Base-by-base conservation (phyloP, 2,113 vertebrate genomes). In the Lophura nycthemera region DNA sequence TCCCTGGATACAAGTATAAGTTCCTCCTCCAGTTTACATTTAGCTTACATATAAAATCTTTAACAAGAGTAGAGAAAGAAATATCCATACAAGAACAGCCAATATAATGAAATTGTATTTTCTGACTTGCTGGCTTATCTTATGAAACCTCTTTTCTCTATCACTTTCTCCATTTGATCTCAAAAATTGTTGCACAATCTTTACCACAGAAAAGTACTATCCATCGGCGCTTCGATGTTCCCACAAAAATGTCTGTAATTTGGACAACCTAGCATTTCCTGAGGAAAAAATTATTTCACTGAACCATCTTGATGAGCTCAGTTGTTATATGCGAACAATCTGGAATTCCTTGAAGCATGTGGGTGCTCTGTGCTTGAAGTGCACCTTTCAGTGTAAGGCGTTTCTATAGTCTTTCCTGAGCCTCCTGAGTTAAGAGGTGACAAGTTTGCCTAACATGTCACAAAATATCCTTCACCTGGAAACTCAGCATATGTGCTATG, bases 391-490 rank as follows among this genome's bases (percentile, higher is more conserved):
- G 42, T 2, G 1, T 1, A 34, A 88, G 47, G 40, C 29, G 63
- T 36, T 78, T 74, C 29, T 43, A 32, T 0, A 3, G 56, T 65
- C 79, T 93, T 63, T 2, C 3, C 40, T 27, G 56, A 92, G 57
- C 29, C 43, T 66, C 52, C 86, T 83, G 87, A 34, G 24, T 9
- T 32, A 42, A 90, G 64, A 74, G 52, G 34, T 81, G 34, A 47
- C 34, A 72, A 78, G 38, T 22, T 7, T 86, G 77, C 66, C 84
- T 69, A 84, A 90, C 15, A 2, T 54, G 86, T 75, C 92, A 95
- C 64, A 93, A 83, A 92, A 93, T 86, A 88, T 85, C 36, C 76
- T 67, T 88, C 38, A 88, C 69, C 89, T 92, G 27, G 22, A 83
- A 85, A 76, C 52, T 67, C 85, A 64, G 45, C 27, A 4, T 0